Percentiles rank a stretch among this genome's conserved stretches.
These are phyloP conservation scores for Benthochromis sp. DNA, from an alignment of 2,113 vertebrate genomes.

Conservation along the genomic window DNA sequence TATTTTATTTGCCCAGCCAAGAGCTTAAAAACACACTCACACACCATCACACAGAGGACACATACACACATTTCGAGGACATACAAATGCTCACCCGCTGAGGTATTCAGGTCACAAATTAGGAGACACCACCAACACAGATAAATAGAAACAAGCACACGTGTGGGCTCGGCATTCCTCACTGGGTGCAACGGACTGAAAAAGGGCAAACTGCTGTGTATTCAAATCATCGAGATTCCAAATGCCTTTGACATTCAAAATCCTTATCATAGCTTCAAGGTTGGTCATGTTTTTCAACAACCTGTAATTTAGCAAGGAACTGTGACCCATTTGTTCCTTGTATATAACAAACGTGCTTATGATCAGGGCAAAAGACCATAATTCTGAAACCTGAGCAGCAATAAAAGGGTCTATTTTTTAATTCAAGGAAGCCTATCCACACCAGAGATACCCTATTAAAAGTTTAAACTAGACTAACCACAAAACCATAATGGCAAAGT, in stretches of 20 bases:
- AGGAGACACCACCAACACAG: constrained; percentile 28
- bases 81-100: constrained; percentile 43
- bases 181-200: neutral
- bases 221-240: constrained; percentile 19
- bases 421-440: neutral
- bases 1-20: constrained; percentile 62
- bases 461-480: neutral
- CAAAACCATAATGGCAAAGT: neutral
- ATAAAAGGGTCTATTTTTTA: neutral
- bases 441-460: neutral
- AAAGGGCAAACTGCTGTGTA: neutral
- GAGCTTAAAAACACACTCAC: constrained; percentile 41
- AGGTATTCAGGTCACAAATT: constrained; percentile 65
- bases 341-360: neutral
- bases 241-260: constrained; percentile 27
- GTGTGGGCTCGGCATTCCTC: constrained; percentile 2
- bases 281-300: constrained; percentile 26
- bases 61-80: constrained; percentile 48
- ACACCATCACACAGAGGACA: constrained; percentile 4
- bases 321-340: neutral
- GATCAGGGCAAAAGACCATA: neutral
- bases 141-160: constrained; percentile 51
- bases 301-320: constrained; percentile 9
- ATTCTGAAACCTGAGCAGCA: neutral
- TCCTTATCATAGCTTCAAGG: constrained; percentile 2